phyloP scores from a whole-genome alignment of 2,113 vertebrate species.

The Hemiprocne comata region DNA sequence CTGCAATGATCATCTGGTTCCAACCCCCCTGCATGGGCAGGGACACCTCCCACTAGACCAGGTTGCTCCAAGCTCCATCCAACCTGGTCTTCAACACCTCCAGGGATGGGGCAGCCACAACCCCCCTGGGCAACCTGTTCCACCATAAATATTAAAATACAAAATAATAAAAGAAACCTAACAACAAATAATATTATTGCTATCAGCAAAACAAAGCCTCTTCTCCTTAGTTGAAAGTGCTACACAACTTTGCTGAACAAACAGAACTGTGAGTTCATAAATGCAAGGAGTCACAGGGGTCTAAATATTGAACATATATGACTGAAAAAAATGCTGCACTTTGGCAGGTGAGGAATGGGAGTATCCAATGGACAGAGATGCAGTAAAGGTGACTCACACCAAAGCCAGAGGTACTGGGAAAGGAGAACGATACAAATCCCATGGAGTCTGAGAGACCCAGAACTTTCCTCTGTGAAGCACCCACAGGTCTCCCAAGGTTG shows the following conservation, averaged over 20 bases:
- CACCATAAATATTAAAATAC: background rate
- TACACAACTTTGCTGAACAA: background rate
- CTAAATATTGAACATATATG: background rate
- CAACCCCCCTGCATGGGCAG: too few relatives aligned
- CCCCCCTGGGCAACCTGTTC: too few relatives aligned
- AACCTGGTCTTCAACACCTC: too few relatives aligned
- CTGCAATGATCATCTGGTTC: too few relatives aligned
- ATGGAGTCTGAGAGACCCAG: accelerated
- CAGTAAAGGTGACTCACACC: background rate
- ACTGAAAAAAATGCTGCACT: background rate
- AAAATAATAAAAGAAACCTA: background rate
- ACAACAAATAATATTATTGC: background rate
- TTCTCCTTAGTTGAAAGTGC: background rate
- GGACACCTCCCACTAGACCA: too few relatives aligned
- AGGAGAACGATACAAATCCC: background rate
- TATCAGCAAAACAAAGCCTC: background rate
- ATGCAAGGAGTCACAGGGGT: background rate
- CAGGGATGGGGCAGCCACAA: too few relatives aligned
- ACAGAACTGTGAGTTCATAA: background rate
- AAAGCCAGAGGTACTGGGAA: background rate
- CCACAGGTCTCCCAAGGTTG: background rate
- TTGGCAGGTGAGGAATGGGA: background rate
- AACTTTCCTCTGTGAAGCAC: background rate
- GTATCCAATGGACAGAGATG: background rate
- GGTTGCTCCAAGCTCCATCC: too few relatives aligned